Percentiles rank a stretch among this genome's conserved stretches.
Conservation (phyloP, 2,888 invertebrate genomes). For the Sesamia inferens region DNA sequence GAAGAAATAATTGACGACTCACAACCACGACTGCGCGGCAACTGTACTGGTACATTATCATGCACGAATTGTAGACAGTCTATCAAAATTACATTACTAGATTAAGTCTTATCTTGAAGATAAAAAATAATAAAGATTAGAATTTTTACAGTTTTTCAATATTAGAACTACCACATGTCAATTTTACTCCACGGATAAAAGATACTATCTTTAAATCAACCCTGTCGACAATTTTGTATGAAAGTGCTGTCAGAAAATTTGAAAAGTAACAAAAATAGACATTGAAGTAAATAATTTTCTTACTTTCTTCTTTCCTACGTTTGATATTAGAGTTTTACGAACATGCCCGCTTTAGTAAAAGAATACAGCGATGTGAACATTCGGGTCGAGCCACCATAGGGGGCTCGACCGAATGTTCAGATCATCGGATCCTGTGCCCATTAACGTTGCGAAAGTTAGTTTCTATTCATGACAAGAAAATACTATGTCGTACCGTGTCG, state of each 20-base stretch:
- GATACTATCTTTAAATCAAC: too few species aligned
- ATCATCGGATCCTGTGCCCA: too few species aligned
- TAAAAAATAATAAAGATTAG: too few species aligned
- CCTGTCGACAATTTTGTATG: neutral
- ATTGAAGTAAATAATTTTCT: neutral
- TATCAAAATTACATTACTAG: too few species aligned
- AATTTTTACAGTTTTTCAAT: too few species aligned
- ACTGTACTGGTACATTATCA: neutral
- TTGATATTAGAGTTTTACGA: neutral
- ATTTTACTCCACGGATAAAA: too few species aligned
- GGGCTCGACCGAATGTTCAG: too few species aligned
- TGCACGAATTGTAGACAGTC: neutral
- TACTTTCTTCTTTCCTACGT: neutral
- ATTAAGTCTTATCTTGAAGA: too few species aligned
- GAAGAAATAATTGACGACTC: neutral
- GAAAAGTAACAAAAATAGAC: neutral
- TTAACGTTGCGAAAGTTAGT: too few species aligned
- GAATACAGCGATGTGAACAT: neutral
- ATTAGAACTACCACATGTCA: too few species aligned
- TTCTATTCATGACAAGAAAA: too few species aligned
- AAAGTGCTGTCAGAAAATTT: neutral
- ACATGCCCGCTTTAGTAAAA: neutral
- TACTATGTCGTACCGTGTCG: too few species aligned
- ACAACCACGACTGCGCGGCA: neutral
- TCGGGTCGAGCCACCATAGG: neutral